These are phyloP conservation scores for Halcyon leucocephala DNA, from an alignment of 2,797 vertebrate genomes.

Conservation along the genomic window DNA sequence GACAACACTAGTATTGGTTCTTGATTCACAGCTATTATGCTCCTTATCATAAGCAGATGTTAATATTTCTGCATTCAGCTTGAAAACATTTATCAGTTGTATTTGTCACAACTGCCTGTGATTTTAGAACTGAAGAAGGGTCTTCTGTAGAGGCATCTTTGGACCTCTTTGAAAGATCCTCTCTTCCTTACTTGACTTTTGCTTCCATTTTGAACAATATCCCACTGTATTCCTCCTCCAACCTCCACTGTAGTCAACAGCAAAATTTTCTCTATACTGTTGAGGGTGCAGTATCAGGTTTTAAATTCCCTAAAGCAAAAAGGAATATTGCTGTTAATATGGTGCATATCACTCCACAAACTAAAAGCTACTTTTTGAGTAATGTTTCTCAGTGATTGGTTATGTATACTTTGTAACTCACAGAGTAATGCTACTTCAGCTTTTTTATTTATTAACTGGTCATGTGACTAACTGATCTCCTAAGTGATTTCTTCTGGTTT, in stretches of 20 bases:
- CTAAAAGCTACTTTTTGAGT: not conserved
- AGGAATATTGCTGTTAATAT: not conserved
- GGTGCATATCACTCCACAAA: not conserved
- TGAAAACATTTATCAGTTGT: not conserved
- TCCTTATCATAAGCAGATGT: not conserved
- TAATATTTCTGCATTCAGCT: not conserved
- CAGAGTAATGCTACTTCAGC: not conserved
- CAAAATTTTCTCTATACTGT: not conserved
- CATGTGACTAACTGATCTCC: not conserved
- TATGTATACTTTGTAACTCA: not conserved
- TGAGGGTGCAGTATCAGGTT: not conserved
- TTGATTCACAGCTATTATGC: not conserved
- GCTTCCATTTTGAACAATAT: not conserved
- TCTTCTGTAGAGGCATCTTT: not conserved
- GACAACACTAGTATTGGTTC: not conserved
- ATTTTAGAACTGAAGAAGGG: not conserved
- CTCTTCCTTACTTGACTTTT: not conserved
- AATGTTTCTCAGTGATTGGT: not conserved
- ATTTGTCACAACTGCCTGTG: not conserved
- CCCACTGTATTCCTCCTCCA: not conserved
- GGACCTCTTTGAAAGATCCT: not conserved
- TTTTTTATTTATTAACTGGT: not conserved
- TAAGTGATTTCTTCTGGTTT: not conserved
- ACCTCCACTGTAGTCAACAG: not conserved
- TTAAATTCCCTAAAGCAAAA: not conserved